Base-by-base conservation (phyloP, 2,113 vertebrate genomes). In the Macrotus californicus region DNA sequence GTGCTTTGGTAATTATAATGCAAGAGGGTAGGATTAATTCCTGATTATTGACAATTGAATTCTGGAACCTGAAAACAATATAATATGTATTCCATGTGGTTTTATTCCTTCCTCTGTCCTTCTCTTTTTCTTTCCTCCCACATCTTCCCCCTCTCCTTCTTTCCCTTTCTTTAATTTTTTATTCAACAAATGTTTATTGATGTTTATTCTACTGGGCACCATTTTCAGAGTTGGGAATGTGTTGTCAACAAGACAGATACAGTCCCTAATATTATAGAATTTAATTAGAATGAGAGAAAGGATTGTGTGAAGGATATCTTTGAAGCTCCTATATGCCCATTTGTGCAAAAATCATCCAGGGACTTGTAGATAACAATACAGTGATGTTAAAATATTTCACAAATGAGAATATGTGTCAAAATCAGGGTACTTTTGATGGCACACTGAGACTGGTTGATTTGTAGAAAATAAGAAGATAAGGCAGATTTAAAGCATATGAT, bases 1-100 rank as follows among this genome's bases (percentile, higher is more conserved):
- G 26, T 82, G 4, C 15, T 64, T 80, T 82, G n/a, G 6, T 91
- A 87, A 77, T 95, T 95, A 41, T 26, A 95, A 95, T 36, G 10
- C 52, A 89, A 95, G 13, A 1, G 6, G 15, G 9, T 1, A 80
- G 43, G 3, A 95, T 90, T 77, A 83, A 92, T 85, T 76, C 24
- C 13, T 80, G 9, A n/a, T 92, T 61, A 69, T 59, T 70, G 52
- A 46, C 31, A 67, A 48, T 4, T 36, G 10, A 89, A 36, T 84
- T 70, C 3, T 54, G 16, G n/a, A 84, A 4, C 13, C 29, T 82
- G 22, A 96, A 79, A 88, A 41, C 14, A 84, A 34, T 18, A 31
- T 46, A 14, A 29, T 34, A 39, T 76, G 56, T 95, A 80, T 87
- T 92, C 64, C 16, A 84, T 52, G 50, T 85, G 19, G 3, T 46